Conservation (phyloP, 1,140 invertebrate species). For the Teleogryllus occipitalis region DNA sequence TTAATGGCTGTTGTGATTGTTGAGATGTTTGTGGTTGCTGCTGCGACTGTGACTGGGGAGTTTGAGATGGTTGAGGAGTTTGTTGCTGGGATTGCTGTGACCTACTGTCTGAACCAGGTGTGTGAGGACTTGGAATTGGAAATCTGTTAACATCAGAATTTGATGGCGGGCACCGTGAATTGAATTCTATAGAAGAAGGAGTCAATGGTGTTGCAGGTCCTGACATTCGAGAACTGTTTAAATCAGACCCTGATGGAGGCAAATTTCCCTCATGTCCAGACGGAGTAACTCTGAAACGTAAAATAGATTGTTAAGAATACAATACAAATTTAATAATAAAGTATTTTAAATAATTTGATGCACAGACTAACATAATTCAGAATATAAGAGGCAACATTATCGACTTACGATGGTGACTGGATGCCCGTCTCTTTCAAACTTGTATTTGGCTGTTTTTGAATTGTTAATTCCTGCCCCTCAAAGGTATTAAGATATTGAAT, state of each 20-base stretch:
- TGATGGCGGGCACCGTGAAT: slow-evolving; percentile 35
- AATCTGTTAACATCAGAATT: slow-evolving; percentile 36
- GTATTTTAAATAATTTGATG: background rate
- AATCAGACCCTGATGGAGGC: slow-evolving; percentile 17
- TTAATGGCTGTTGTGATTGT: slow-evolving; percentile 13
- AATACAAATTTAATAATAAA: slow-evolving; percentile 22
- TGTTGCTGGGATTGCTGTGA: slow-evolving; percentile 17
- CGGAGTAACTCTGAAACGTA: slow-evolving; percentile 28
- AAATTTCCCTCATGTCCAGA: slow-evolving; percentile 27
- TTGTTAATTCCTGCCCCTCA: slow-evolving; percentile 92
- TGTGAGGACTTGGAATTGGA: slow-evolving; percentile 41
- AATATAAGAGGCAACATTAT: too few relatives aligned
- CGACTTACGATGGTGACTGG: slow-evolving; percentile 50
- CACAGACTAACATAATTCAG: too few relatives aligned
- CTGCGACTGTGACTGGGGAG: too few relatives aligned
- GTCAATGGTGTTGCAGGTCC: slow-evolving; percentile 37
- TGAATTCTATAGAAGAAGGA: slow-evolving; percentile 37
- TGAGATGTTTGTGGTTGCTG: background rate
- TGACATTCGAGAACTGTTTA: slow-evolving; percentile 31
- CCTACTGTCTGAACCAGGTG: slow-evolving; percentile 31
- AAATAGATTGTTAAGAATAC: slow-evolving; percentile 18
- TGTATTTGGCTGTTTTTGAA: slow-evolving; percentile 92
- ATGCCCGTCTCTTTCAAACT: slow-evolving; percentile 65
- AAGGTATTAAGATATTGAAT: slow-evolving; percentile 92
- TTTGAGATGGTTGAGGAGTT: background rate